phyloP scores from a whole-genome alignment of 2,797 vertebrate species.

The Acrossocheilus fasciatus region DNA sequence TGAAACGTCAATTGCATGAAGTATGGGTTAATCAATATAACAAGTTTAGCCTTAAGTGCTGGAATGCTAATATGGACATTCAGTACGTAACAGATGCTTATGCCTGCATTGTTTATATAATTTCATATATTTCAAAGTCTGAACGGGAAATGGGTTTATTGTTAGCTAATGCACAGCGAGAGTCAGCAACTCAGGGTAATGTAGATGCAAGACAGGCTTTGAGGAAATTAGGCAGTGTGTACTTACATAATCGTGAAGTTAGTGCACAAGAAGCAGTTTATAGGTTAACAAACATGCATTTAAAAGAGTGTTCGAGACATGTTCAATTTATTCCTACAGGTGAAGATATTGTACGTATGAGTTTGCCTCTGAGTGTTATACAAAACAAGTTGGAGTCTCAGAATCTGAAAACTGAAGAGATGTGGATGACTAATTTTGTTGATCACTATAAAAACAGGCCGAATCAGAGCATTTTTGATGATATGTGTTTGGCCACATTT shows the following conservation, averaged over 20 bases:
- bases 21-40: no score
- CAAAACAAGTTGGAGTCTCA: not conserved
- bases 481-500: conserved; percentile 56
- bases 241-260: conserved; percentile 57
- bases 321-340: conserved; percentile 52
- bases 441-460: conserved; percentile 31
- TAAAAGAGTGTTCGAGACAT: not conserved
- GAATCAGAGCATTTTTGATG: no score
- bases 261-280: conserved; percentile 46
- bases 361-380: conserved; percentile 35
- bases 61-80: no score
- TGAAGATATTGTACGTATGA: conserved; percentile 46
- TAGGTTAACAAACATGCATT: no score
- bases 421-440: conserved; percentile 50
- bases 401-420: not conserved
- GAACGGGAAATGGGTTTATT: no score
- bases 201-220: conserved; percentile 29
- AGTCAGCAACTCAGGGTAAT: conserved; percentile 3
- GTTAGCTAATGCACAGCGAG: no score
- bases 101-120: no score
- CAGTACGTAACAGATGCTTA: no score
- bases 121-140: no score
- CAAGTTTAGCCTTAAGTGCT: no score
- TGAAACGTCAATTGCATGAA: no score
- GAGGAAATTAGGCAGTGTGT: conserved; percentile 36